Base-by-base conservation (phyloP, 2,797 vertebrate species). In the Pempheris klunzingeri region DNA sequence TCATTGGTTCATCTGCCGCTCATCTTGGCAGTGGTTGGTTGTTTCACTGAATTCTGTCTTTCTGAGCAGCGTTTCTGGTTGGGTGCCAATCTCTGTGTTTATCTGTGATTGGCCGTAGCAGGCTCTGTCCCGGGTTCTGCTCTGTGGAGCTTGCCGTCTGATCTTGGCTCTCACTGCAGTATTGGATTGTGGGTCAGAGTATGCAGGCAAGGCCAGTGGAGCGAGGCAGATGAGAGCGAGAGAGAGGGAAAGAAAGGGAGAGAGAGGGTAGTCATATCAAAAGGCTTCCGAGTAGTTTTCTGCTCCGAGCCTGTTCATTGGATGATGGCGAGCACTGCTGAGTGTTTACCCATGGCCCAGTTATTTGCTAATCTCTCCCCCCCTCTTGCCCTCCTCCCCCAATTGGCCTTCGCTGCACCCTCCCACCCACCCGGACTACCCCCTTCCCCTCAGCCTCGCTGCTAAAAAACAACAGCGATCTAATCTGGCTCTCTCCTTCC, bases 341-440 rank as follows among this genome's bases (percentile, higher is more conserved):
- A 84, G 88, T 91, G 90, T 93, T 93, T 92, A 93, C 91, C 91
- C 91, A 91, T 94, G 92, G 91, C 93, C 93, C 92, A 93, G 92
- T 92, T 94, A 93, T 93, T 93, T 91, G 84, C 82, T 92, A 93
- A 93, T 91, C 93, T 82, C 79, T 28, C 64, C 47, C 68, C 58
- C 5, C 44, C 54, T 17, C 58, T 18, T 44, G 70, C 26, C 49
- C 83, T 81, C 84, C 85, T 83, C 83, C 84, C 84, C 78, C 81
- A 81, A 84, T 74, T 88, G 91, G 92, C 88, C 90, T 92, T 90
- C 85, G 10, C 66, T 84, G 81, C 81, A 75, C 85, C 82, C 80
- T 74, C 81, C 83, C 70, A 4, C 72, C 86, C 71, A 17, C 82
- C 28, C 52, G 34, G 72, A 82, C 90, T 81, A 81, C 77, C 85